Evolutionary conservation across 1,140 invertebrate genomes (phyloP).

Genomic region (Philotrypesis tridentata): DNA sequence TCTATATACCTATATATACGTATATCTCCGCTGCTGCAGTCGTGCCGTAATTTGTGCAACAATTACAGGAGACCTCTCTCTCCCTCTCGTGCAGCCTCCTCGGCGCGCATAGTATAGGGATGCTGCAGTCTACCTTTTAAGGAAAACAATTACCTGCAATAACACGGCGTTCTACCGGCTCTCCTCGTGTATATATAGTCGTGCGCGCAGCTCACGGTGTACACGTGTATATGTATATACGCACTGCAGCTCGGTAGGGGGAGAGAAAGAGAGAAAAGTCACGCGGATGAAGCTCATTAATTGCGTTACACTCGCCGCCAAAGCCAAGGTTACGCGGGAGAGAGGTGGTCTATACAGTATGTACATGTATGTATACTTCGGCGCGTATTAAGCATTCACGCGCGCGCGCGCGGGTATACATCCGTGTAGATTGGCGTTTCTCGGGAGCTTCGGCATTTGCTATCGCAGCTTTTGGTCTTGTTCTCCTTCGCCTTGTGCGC

Average conservation of each 20-base stretch:
- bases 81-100: too few relatives aligned
- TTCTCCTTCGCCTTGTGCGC: neutral
- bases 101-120: neutral
- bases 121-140: conserved; percentile 43
- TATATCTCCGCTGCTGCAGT: neutral
- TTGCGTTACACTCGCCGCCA: conserved; percentile 57
- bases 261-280: conserved; percentile 27
- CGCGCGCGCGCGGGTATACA: too few relatives aligned
- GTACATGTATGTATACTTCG: neutral
- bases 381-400: neutral
- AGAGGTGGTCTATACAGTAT: neutral
- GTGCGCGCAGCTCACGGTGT: neutral
- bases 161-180: neutral
- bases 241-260: neutral
- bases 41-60: conserved; percentile 40
- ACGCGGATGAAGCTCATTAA: conserved; percentile 52
- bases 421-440: too few relatives aligned
- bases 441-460: too few relatives aligned
- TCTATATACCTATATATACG: neutral
- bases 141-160: conserved; percentile 53
- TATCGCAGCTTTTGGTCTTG: too few relatives aligned
- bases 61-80: conserved; percentile 30
- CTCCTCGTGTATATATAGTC: neutral
- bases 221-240: too few relatives aligned
- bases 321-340: conserved; percentile 60